phyloP scores from a whole-genome alignment of 2,113 vertebrate species.

The Ameiurus melas region DNA sequence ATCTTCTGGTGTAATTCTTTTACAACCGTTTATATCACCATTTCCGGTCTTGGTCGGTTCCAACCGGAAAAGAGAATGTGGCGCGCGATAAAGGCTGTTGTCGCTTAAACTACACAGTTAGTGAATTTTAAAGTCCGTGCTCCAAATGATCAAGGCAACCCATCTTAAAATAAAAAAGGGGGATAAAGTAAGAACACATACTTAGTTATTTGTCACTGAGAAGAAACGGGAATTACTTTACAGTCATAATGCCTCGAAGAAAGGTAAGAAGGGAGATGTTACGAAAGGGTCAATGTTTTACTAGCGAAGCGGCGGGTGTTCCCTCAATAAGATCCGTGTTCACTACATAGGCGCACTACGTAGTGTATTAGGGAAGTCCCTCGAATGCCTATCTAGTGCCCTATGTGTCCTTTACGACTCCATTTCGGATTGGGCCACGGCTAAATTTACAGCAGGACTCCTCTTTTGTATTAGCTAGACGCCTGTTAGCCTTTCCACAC shows the following conservation, averaged over 20 bases:
- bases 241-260: slow-evolving; percentile 54
- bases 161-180: neutral
- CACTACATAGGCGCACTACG: neutral
- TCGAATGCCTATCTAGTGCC: neutral
- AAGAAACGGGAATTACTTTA: neutral
- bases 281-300: slow-evolving; percentile 33
- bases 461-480: neutral
- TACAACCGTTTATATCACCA: neutral
- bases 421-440: neutral
- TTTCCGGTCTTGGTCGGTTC: slow-evolving; percentile 32
- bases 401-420: neutral
- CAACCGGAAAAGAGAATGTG: slow-evolving; percentile 36
- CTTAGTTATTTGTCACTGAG: neutral
- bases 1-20: neutral
- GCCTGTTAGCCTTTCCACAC: neutral
- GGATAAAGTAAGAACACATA: neutral
- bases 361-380: neutral
- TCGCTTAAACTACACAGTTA: slow-evolving; percentile 12
- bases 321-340: neutral
- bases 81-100: slow-evolving; percentile 21
- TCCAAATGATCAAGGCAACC: neutral
- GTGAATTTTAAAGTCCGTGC: slow-evolving; percentile 6
- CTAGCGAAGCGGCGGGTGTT: neutral
- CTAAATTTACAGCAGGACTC: neutral
- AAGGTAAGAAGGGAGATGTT: slow-evolving; percentile 52